Evolutionary conservation across 2,113 vertebrate species (phyloP).

Genomic region (Ciconia boyciana): DNA sequence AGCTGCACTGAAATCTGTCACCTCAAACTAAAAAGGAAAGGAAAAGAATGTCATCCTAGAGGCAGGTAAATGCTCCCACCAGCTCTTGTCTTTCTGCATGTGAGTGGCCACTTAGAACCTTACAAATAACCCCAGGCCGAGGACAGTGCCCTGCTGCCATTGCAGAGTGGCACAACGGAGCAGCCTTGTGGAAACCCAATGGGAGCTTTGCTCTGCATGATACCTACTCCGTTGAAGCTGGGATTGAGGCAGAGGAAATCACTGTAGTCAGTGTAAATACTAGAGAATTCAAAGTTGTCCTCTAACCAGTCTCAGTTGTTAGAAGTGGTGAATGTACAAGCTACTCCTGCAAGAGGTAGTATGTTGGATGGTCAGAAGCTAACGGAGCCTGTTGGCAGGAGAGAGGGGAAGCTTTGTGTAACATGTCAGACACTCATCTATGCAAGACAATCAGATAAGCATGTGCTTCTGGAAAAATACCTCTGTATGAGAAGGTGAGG

Average conservation of each 20-base stretch:
- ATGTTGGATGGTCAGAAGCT: not conserved
- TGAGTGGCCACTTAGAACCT: not conserved
- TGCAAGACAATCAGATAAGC: not conserved
- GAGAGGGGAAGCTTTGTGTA: not conserved
- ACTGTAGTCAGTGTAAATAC: not conserved
- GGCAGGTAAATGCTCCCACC: not conserved
- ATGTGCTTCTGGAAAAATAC: not conserved
- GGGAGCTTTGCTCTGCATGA: not conserved
- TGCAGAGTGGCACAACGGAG: not conserved
- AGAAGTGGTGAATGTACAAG: not conserved
- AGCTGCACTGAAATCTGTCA: not conserved
- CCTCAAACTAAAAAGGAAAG: not conserved
- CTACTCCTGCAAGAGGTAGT: not conserved
- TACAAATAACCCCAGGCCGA: not conserved
- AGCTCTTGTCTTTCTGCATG: not conserved
- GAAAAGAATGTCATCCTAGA: not conserved
- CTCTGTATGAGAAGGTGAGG: not conserved
- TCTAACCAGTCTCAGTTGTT: conserved; percentile 5
- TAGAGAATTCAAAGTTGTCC: conserved; percentile 9
- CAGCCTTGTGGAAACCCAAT: not conserved
- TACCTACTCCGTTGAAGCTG: conserved; percentile 16
- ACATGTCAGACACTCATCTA: not conserved
- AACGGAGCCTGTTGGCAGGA: not conserved
- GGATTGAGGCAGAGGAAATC: not conserved
- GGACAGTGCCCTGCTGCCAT: not conserved